Base-by-base conservation (phyloP, 2,797 vertebrate species). In the Vireo griseus region DNA sequence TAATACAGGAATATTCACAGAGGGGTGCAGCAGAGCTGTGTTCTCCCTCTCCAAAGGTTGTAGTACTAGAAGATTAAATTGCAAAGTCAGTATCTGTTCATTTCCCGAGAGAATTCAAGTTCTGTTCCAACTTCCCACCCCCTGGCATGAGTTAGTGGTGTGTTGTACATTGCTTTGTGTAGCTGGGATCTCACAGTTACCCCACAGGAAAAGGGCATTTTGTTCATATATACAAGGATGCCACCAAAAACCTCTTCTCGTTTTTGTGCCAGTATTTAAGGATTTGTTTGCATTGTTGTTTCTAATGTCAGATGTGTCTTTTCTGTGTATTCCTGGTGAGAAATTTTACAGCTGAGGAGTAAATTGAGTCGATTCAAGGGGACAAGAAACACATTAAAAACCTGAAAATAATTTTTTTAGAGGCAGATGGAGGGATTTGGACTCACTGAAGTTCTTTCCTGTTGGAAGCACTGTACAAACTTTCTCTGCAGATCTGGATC, bases 111-210 rank as follows among this genome's bases (percentile, higher is more conserved):
- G 21, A 63, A 57, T 50, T 54, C 12, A 5, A n/a, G 19, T 35
- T n/a, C 9, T 39, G 75, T 58, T 11, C 67, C 35, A 24, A 0
- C 31, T 24, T 31, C 21, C 14, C 25, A 11, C 3, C 6, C 47
- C 21, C 15, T 37, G 37, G 35, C 15, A 7, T 0, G 1, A 45
- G n/a, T 11, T 37, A 18, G n/a, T 28, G 69, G 1, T 0, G 0
- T 25, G 33, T 13, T 10, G 0, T 18, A 1, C 26, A 5, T 11
- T 47, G 26, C 55, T 42, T 5, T n/a, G 29, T 50, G 37, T 5
- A 16, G 29, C 22, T 69, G 44, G 25, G 29, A 8, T 39, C 62
- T 69, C 24, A 3, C 6, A 54, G 11, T 26, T 35, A 50, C 26
- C 13, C n/a, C 33, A 24, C 47, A 24, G 35, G 21, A 14, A 57